phyloP scores from a whole-genome alignment of 2,113 vertebrate genomes.

The Platichthys stellatus region DNA sequence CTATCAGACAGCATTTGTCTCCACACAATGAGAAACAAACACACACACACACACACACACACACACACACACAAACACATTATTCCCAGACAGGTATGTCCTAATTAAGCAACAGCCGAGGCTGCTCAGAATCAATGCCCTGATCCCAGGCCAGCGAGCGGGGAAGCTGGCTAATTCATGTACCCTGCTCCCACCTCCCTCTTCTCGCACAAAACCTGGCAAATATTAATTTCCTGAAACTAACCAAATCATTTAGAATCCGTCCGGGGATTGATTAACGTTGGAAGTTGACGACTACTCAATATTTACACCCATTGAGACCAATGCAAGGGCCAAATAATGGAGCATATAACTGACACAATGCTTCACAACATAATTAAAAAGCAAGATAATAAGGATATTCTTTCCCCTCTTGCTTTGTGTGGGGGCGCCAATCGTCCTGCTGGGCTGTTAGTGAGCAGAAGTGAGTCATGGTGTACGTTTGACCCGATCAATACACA shows the following conservation, averaged over 20 bases:
- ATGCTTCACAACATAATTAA: slow-evolving; percentile 91
- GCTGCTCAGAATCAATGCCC: slow-evolving; percentile 76
- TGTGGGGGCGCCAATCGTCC: slow-evolving; percentile 77
- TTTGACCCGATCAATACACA: slow-evolving; percentile 85
- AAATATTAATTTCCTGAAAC: slow-evolving; percentile 87
- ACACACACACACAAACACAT: slow-evolving; percentile 17
- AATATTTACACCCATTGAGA: slow-evolving; percentile 87
- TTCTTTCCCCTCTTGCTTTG: slow-evolving; percentile 19
- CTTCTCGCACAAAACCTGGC: slow-evolving; percentile 42
- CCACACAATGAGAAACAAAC: slow-evolving; percentile 42
- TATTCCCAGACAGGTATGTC: slow-evolving; percentile 73
- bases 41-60: too few relatives aligned
- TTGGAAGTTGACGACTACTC: slow-evolving; percentile 79
- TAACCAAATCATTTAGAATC: slow-evolving; percentile 86
- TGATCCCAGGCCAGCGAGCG: slow-evolving; percentile 69
- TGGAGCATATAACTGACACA: slow-evolving; percentile 83
- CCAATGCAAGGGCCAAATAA: slow-evolving; percentile 83
- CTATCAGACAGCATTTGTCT: slow-evolving; percentile 40
- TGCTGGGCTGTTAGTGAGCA: slow-evolving; percentile 83
- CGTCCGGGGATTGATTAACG: slow-evolving; percentile 86
- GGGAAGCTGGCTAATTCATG: slow-evolving; percentile 66
- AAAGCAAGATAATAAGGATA: slow-evolving; percentile 66
- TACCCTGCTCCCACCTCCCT: slow-evolving; percentile 23
- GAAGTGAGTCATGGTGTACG: slow-evolving; percentile 72
- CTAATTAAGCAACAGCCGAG: slow-evolving; percentile 82